Evolutionary conservation across 2,797 vertebrate species (phyloP), one percentile per base, ranked within the genome.

Genomic region (Gymnothorax javanicus): DNA sequence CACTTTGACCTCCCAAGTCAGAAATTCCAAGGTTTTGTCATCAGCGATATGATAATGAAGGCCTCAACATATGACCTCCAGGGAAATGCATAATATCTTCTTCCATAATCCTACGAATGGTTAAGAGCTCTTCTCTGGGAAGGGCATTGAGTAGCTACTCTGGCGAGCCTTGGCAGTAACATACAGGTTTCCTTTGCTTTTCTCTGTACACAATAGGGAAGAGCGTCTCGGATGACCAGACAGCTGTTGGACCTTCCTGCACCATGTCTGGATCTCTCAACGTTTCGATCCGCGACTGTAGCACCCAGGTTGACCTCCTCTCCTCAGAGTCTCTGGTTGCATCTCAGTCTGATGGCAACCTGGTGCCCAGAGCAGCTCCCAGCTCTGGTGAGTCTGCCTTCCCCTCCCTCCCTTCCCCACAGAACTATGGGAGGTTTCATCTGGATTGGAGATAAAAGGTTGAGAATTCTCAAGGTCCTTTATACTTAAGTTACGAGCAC

Each of bases 261-360:
- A 88, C 93, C 77, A 87, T 86, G 82, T 82, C 91, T 3, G 92
- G 94, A 2, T 94, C 93, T 8, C 82, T 94, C 87, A 96, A 95
- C 89, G 93, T 92, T 0, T 91, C 93, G 81, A 97, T 96, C 90
- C 94, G 95, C 90, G 98, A 99, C 9, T 95, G 95, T 85, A 96
- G 97, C 92, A 98, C 97, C 2, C 98, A 98, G 90, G 97, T 97
- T 0, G 96, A 97, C 0, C 91, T 89, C 58, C 15, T 58, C 20
- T 87, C 23, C 0, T 88, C 0, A n/a, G 89, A 92, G 91, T 90
- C 89, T 27, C 89, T 87, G 75, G 62, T 67, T 85, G 92, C 91
- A n/a, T 67, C 85, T 56, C 91, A 50, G 90, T 88, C 83, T 79
- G 87, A 89, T 82, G 86, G 91, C 84, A 60, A 62, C 9, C 89